These are phyloP conservation scores for Actinostola sp. DNA, from an alignment of 92 coral and sea anemone genomes.

Conservation along the genomic window DNA sequence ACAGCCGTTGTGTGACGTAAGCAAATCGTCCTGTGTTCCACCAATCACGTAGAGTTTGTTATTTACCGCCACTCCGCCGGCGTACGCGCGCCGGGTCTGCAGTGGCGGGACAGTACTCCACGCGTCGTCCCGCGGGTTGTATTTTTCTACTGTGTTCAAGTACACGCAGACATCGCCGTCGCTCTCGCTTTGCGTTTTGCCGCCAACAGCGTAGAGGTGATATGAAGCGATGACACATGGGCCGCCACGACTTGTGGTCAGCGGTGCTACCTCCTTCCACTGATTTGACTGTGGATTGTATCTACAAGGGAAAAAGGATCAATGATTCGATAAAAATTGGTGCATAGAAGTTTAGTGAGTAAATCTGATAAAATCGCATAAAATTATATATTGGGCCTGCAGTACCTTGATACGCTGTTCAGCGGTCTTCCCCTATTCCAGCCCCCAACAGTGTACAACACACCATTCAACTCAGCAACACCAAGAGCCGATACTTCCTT, in stretches of 20 bases:
- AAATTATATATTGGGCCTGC: no score
- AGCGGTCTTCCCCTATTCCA: slow-evolving; percentile 90
- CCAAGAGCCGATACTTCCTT: slow-evolving; percentile 93
- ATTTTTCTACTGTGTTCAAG: slow-evolving; percentile 78
- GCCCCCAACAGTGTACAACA: slow-evolving; percentile 94
- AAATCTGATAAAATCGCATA: no score
- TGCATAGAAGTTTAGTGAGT: no score
- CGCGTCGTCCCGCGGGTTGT: slow-evolving; percentile 68
- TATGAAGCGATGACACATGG: slow-evolving; percentile 84
- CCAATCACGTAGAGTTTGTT: slow-evolving; percentile 75
- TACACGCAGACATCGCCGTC: slow-evolving; percentile 71
- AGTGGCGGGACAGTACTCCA: slow-evolving; percentile 78
- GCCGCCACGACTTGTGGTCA: slow-evolving; percentile 88
- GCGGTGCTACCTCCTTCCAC: slow-evolving; percentile 85
- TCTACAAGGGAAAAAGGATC: slow-evolving; percentile 25
- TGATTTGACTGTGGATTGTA: slow-evolving; percentile 74
- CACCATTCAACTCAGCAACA: slow-evolving; percentile 85
- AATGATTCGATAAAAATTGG: no score
- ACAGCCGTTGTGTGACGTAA: slow-evolving; percentile 84
- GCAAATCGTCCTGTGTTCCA: slow-evolving; percentile 85
- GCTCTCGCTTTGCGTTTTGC: slow-evolving; percentile 83
- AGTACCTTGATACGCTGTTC: slow-evolving; percentile 72
- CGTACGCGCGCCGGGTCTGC: slow-evolving; percentile 87
- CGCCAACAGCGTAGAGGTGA: slow-evolving; percentile 93
- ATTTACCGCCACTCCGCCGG: slow-evolving; percentile 77